Percentiles rank a stretch among this genome's conserved stretches.
These are phyloP conservation scores for Herminia tarsipennalis DNA, from an alignment of 2,888 invertebrate genomes.

Conservation along the genomic window DNA sequence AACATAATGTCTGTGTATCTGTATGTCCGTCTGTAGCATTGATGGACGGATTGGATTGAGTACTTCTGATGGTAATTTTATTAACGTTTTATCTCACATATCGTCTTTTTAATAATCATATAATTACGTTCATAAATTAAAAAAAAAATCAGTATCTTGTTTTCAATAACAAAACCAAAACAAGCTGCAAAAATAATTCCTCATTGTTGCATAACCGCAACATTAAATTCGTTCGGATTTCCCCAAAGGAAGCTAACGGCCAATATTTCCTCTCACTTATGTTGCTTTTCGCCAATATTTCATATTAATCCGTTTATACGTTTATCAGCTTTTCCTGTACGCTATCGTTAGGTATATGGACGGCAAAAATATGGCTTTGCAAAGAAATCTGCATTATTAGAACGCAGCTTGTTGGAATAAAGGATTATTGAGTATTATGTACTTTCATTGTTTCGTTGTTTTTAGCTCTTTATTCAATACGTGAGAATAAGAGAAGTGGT, in stretches of 20 bases:
- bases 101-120: too few relatives aligned
- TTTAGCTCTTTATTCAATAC: too few relatives aligned
- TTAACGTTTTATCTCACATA: too few relatives aligned
- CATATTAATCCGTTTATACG: slow-evolving; percentile 59
- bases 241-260: slow-evolving; percentile 41
- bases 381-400: slow-evolving; percentile 24
- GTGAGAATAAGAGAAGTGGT: too few relatives aligned
- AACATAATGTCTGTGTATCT: too few relatives aligned
- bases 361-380: slow-evolving; percentile 30
- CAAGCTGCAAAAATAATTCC: slow-evolving; percentile 17
- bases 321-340: slow-evolving; percentile 52
- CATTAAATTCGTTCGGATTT: slow-evolving; percentile 34
- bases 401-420: background rate
- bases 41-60: too few relatives aligned
- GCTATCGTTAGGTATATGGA: slow-evolving; percentile 36
- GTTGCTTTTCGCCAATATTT: slow-evolving; percentile 56
- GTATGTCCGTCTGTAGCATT: too few relatives aligned
- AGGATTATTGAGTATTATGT: slow-evolving; percentile 5
- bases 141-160: too few relatives aligned
- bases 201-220: slow-evolving; percentile 33
- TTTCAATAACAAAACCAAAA: slow-evolving; percentile 1
- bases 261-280: slow-evolving; percentile 53
- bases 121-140: too few relatives aligned
- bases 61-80: too few relatives aligned
- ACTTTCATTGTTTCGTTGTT: too few relatives aligned